These are phyloP conservation scores for Hormiphora californensis DNA, from an alignment of 37 sponge, comb jelly and placozoan species.

Conservation along the genomic window DNA sequence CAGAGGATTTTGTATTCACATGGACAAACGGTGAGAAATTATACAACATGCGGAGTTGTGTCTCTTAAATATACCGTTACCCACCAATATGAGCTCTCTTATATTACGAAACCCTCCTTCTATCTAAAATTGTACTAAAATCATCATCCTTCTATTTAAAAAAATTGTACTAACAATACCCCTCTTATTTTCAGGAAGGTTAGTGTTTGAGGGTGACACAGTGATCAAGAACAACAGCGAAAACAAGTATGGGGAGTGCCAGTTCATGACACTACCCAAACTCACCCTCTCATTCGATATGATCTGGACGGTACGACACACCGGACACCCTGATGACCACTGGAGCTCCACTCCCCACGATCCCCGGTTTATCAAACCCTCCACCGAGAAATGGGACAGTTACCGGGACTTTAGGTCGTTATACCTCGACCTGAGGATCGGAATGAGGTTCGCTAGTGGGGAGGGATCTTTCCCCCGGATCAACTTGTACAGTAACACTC, in stretches of 20 bases:
- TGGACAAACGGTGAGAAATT: conserved; percentile 52
- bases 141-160: too few species aligned
- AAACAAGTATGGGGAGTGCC: conserved; percentile 24
- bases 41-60: too few species aligned
- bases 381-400: neutral
- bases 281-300: neutral
- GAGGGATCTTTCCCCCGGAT: conserved; percentile 7
- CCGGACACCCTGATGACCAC: neutral
- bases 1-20: neutral
- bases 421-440: neutral
- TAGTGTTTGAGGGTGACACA: conserved; percentile 47
- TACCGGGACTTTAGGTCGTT: neutral
- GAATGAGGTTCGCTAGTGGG: neutral
- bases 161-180: neutral
- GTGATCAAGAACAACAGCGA: conserved; percentile 52
- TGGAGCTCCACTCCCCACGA: conserved; percentile 35
- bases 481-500: conserved; percentile 26
- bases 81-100: too few species aligned
- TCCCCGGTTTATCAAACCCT: conserved; percentile 9
- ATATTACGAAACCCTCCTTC: too few species aligned
- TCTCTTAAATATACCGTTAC: too few species aligned
- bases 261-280: conserved; percentile 27
- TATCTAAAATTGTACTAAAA: too few species aligned
- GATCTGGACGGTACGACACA: conserved; percentile 17
- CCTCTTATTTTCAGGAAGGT: neutral